Evolutionary conservation across 37 sponge, comb jelly and placozoan genomes (phyloP).

Genomic region (Eunapius fragilis): DNA sequence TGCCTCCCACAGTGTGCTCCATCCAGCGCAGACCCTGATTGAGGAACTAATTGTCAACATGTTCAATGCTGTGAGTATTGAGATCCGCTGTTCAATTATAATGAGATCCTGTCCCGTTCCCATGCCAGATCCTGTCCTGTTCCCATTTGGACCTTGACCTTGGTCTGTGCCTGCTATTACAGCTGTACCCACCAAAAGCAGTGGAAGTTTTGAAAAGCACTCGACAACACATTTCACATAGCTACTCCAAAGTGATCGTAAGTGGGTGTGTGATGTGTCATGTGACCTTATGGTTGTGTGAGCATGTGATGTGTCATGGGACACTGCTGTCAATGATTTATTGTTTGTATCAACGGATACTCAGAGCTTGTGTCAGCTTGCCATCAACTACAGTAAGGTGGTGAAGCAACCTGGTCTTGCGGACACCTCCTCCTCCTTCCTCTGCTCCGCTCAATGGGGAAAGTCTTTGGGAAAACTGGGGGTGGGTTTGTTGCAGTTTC

Average conservation of each 20-base stretch:
- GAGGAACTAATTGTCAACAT: background rate
- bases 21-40: background rate
- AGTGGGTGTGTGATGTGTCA: background rate
- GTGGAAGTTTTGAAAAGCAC: constrained; percentile 8
- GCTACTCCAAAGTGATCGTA: constrained; percentile 63
- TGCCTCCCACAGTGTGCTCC: background rate
- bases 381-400: constrained; percentile 28
- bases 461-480: constrained; percentile 49
- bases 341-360: background rate
- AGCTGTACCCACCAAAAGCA: background rate
- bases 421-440: constrained; percentile 18
- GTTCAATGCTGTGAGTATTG: background rate
- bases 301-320: background rate
- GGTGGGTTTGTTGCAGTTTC: constrained; percentile 2
- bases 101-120: background rate
- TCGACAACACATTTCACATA: constrained; percentile 14
- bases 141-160: constrained; percentile 48
- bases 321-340: background rate
- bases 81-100: background rate
- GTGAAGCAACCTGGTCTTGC: background rate
- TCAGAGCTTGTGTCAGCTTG: constrained; percentile 52
- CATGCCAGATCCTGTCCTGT: constrained; percentile 38
- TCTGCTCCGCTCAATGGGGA: constrained; percentile 62
- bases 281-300: background rate
- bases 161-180: constrained; percentile 39